Percentiles rank a stretch among this genome's conserved stretches.
Evolutionary conservation across 2,888 invertebrate species (phyloP).

Genomic region (Carcina quercana): DNA sequence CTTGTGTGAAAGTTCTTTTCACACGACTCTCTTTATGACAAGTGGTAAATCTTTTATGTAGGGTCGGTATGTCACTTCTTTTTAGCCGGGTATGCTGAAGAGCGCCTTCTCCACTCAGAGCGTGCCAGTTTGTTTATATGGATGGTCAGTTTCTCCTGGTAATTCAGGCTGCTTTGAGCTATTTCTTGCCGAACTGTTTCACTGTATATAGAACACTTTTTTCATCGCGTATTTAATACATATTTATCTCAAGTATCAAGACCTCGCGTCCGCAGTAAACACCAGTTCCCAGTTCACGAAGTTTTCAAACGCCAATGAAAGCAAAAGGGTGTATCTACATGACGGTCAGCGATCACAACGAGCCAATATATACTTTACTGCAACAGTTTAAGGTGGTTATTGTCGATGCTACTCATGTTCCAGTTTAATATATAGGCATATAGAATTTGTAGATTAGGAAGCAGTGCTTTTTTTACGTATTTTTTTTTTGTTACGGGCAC

Average conservation of each 20-base stretch:
- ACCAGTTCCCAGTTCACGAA: constrained; percentile 59
- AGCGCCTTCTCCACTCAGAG: no score
- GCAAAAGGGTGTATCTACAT: constrained; percentile 40
- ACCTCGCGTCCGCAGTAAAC: constrained; percentile 23
- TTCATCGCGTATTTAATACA: no score
- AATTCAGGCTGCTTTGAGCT: no score
- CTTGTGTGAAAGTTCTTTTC: no score
- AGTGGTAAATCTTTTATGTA: no score
- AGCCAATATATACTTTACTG: constrained; percentile 24
- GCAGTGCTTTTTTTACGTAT: constrained; percentile 43
- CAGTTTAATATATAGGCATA: constrained; percentile 63
- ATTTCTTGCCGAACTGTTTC: no score
- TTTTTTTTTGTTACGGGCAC: constrained; percentile 33
- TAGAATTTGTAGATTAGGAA: constrained; percentile 68
- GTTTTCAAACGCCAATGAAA: constrained; percentile 38
- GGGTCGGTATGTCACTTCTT: no score
- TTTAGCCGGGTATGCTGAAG: no score
- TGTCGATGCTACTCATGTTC: constrained; percentile 29
- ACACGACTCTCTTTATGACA: no score
- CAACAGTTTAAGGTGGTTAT: constrained; percentile 17
- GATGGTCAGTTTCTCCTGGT: no score
- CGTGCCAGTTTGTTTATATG: no score
- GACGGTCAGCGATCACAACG: constrained; percentile 18
- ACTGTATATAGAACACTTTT: no score
- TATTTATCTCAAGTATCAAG: constrained; percentile 40